Evolutionary conservation across 2,113 vertebrate species (phyloP).

Genomic region (Hippocampus comes): DNA sequence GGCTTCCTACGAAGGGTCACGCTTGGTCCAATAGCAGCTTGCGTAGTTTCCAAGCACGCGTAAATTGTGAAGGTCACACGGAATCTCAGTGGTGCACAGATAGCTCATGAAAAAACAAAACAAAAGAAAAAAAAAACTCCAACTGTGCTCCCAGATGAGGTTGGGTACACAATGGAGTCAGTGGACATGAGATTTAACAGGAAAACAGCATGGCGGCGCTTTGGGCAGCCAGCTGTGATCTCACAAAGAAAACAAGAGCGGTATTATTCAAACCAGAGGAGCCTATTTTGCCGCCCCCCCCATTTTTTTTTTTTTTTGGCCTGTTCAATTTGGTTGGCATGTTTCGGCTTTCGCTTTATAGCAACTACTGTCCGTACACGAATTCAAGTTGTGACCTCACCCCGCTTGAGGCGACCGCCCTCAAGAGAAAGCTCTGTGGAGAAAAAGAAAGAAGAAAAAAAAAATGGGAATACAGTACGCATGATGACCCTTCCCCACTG

Average conservation of each 20-base stretch:
- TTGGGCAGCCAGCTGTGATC: slow-evolving; percentile 29
- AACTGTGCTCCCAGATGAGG: slow-evolving; percentile 42
- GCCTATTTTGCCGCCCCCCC: not conserved
- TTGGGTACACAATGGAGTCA: slow-evolving; percentile 45
- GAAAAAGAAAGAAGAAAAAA: slow-evolving; percentile 13
- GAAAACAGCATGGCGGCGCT: slow-evolving; percentile 44
- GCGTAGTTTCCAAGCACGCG: slow-evolving; percentile 17
- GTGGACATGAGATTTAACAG: slow-evolving; percentile 44
- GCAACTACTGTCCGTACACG: slow-evolving; percentile 52
- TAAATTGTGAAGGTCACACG: slow-evolving; percentile 52
- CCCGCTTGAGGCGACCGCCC: slow-evolving; percentile 43
- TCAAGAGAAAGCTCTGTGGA: slow-evolving; percentile 27
- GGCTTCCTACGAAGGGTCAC: slow-evolving; percentile 55
- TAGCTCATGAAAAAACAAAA: slow-evolving; percentile 12
- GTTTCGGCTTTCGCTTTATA: slow-evolving; percentile 40
- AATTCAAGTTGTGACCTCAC: slow-evolving; percentile 58
- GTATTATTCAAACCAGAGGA: slow-evolving; percentile 48
- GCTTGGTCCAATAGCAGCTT: slow-evolving; percentile 15
- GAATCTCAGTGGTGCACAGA: slow-evolving; percentile 11
- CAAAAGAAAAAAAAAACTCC: slow-evolving; percentile 21
- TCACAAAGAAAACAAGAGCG: slow-evolving; percentile 50
- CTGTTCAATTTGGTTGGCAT: slow-evolving; percentile 30
- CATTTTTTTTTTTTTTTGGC: slow-evolving; percentile 21
- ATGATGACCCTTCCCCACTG: not conserved
- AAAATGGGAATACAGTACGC: not conserved